Conservation (phyloP, 2,113 vertebrate genomes). For the Delphinapterus leucas region DNA sequence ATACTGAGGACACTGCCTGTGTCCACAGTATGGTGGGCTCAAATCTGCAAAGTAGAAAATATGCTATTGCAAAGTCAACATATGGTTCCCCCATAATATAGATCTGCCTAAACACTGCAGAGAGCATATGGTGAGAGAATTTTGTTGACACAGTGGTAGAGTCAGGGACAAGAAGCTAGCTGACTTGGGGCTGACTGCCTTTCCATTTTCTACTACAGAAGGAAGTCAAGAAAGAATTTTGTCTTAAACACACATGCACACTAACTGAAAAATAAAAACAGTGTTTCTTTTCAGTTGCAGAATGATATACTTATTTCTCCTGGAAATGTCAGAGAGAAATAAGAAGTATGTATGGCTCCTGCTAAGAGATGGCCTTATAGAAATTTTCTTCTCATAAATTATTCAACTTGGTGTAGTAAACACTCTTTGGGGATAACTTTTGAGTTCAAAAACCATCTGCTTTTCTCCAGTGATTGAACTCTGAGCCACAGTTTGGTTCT, state of each 20-base stretch:
- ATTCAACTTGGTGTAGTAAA: conserved; percentile 11
- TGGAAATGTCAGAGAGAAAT: background rate
- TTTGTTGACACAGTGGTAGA: background rate
- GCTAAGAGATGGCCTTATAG: conserved; percentile 16
- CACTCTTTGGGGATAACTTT: background rate
- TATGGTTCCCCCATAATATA: background rate
- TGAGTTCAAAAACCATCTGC: background rate
- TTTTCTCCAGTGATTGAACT: conserved; percentile 17
- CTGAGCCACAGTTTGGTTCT: background rate
- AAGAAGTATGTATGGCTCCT: background rate
- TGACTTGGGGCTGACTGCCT: background rate
- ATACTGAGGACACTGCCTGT: background rate
- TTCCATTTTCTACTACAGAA: background rate
- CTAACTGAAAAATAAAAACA: background rate
- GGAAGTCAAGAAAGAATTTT: conserved; percentile 10
- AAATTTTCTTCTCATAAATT: conserved; percentile 1
- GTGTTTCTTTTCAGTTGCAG: background rate
- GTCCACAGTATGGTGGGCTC: conserved; percentile 27
- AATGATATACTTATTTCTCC: background rate
- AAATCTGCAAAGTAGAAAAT: conserved; percentile 31
- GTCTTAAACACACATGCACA: background rate
- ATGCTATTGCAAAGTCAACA: conserved; percentile 43
- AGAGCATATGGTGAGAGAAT: background rate
- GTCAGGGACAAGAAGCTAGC: background rate
- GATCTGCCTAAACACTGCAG: background rate